Base-by-base conservation (phyloP, 2,113 vertebrate genomes). In the Cavia aperea region DNA sequence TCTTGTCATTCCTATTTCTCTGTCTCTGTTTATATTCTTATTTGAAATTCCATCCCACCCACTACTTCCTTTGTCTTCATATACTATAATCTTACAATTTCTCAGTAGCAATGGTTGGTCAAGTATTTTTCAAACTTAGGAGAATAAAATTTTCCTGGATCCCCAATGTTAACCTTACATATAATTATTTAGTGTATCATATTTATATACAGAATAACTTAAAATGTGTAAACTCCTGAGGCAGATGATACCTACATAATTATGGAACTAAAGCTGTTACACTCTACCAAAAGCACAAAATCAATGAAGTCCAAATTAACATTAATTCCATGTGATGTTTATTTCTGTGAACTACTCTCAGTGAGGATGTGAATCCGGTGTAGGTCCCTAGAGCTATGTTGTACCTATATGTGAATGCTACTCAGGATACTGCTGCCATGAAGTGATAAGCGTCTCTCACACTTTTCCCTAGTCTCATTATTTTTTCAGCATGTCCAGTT, bases 51-150 rank as follows among this genome's bases (percentile, higher is more conserved):
- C 2, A 43, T 43, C 13, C 58, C 2, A 33, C 1, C 13, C 4
- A 60, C 14, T 33, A 83, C 31, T 49, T 8, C 14, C 36, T 84
- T 81, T 93, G 66, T 31, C 62, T 81, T 60, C 23, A 46, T 72
- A 72, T 16, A 72, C 77, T 60, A 60, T 68, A 36, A 68, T 90
- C 49, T 49, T 68, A 81, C 63, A 24, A 63, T 70, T 77, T 85
- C 58, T 92, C n/a, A 81, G 46, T 23, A 84, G 36, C 12, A 68
- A 94, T 49, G 83, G 23, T 75, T 75, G 19, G 54, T 62, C 49
- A 70, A 62, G 14, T 33, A 63, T 88, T 94, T 92, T 79, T 93
- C 65, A 91, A 88, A 90, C 33, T 89, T 84, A 72, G 89, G 43
- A 65, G 31, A 84, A 84, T 83, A 84, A 54, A 82, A 54, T 56